phyloP scores from a whole-genome alignment of 2,888 invertebrate genomes.

The Andrena minutula region DNA sequence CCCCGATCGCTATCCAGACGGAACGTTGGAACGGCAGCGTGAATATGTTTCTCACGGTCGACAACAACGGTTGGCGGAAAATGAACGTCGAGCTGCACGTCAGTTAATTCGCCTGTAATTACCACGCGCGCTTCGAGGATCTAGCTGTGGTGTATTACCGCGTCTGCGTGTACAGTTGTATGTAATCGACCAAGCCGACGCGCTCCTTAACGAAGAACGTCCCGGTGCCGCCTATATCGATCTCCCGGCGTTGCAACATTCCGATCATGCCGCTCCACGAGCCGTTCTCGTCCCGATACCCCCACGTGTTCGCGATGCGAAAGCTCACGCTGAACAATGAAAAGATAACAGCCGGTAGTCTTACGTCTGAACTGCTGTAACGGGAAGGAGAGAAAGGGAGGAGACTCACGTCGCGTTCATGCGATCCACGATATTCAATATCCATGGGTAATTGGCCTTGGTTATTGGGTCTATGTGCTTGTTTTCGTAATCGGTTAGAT shows the following conservation, averaged over 20 bases:
- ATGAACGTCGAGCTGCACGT: constrained; percentile 87
- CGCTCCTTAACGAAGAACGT: constrained; percentile 88
- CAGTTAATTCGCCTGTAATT: background rate
- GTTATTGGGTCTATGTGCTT: constrained; percentile 80
- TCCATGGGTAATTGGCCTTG: constrained; percentile 81
- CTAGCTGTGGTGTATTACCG: constrained; percentile 80
- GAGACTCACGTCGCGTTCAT: constrained; percentile 82
- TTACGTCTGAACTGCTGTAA: too few species aligned
- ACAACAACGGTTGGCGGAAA: constrained; percentile 90
- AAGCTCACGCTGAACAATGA: constrained; percentile 70
- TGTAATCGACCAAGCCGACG: constrained; percentile 88
- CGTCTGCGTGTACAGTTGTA: constrained; percentile 89
- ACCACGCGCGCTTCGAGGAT: background rate
- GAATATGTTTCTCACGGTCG: constrained; percentile 90
- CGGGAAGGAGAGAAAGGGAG: background rate
- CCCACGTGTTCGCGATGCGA: constrained; percentile 77
- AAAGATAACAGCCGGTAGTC: background rate
- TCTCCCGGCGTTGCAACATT: constrained; percentile 78
- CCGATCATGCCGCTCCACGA: constrained; percentile 82
- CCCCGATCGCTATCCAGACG: constrained; percentile 88
- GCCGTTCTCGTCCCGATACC: constrained; percentile 80
- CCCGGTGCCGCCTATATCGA: constrained; percentile 84
- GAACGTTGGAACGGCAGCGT: constrained; percentile 88
- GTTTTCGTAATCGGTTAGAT: constrained; percentile 84
- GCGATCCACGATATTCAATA: constrained; percentile 76